Evolutionary conservation across 1,140 invertebrate genomes (phyloP).

Genomic region (Thalassaphorura encarpata): DNA sequence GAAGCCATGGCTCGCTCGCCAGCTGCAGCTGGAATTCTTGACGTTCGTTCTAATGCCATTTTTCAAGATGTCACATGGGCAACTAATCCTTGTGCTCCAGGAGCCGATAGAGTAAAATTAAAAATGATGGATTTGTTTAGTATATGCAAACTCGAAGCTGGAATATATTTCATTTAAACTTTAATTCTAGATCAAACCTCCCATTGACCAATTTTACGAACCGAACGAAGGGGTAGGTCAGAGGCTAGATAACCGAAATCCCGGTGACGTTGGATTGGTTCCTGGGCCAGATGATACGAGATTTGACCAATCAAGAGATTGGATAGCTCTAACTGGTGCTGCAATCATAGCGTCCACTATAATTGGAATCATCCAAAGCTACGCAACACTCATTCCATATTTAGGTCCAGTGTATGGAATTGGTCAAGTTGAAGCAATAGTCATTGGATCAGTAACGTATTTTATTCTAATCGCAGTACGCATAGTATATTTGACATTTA

Average conservation of each 20-base stretch:
- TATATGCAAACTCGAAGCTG: not conserved
- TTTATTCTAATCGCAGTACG: slow-evolving; percentile 1
- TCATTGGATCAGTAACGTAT: slow-evolving; percentile 7
- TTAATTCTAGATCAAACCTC: too few species aligned
- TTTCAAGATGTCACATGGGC: not conserved
- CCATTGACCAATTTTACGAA: too few species aligned
- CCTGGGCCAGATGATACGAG: not conserved
- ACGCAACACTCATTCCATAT: slow-evolving; percentile 1
- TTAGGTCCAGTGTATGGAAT: slow-evolving; percentile 1
- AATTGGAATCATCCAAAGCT: slow-evolving; percentile 8
- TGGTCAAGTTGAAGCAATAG: slow-evolving; percentile 1
- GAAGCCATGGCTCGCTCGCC: not conserved
- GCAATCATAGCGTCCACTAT: not conserved
- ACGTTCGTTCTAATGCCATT: not conserved
- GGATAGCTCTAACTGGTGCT: slow-evolving; percentile 1
- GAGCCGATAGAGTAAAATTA: not conserved
- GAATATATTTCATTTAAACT: not conserved
- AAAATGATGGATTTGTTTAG: too few species aligned
- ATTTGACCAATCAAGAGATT: slow-evolving; percentile 9
- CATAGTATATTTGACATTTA: not conserved
- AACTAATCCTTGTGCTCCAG: not conserved
- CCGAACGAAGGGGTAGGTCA: too few species aligned
- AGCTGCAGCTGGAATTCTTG: not conserved
- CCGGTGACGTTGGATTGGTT: not conserved
- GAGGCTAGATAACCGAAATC: too few species aligned